Evolutionary conservation across 2,888 invertebrate species (phyloP).

Genomic region (Notodromas monacha): DNA sequence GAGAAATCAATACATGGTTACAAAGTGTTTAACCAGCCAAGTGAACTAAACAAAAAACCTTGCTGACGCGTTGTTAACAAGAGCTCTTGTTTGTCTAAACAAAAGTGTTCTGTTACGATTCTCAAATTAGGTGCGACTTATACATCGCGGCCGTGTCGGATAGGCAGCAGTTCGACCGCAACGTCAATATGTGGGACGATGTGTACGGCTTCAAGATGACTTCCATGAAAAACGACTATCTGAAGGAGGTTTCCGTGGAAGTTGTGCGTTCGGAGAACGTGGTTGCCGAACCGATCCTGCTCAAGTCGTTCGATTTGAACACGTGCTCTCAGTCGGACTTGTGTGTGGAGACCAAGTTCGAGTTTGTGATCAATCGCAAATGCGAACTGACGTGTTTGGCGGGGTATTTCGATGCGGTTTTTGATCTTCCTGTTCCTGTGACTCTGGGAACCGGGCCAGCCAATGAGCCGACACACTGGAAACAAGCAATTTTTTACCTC

Average conservation of each 20-base stretch:
- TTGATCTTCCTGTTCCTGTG: constrained; percentile 31
- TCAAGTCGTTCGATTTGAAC: constrained; percentile 35
- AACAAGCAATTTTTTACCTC: constrained; percentile 62
- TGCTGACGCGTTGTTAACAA: too few species aligned
- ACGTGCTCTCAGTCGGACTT: constrained; percentile 30
- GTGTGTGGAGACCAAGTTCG: constrained; percentile 16
- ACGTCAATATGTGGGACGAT: constrained; percentile 59
- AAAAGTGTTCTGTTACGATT: too few species aligned
- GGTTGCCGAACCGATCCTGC: constrained; percentile 27
- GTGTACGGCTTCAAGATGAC: constrained; percentile 83
- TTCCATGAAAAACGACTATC: constrained; percentile 48
- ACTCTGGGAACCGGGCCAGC: constrained; percentile 45
- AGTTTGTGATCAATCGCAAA: constrained; percentile 19
- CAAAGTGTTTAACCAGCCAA: too few species aligned
- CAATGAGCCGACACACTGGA: constrained; percentile 54
- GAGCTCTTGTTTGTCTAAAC: too few species aligned
- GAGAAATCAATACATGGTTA: too few species aligned
- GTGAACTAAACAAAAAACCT: too few species aligned
- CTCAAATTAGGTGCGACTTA: too few species aligned
- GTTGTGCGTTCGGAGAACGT: constrained; percentile 28
- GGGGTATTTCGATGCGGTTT: constrained; percentile 64
- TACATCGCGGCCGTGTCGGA: neutral
- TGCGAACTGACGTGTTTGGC: constrained; percentile 42
- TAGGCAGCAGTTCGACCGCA: too few species aligned
- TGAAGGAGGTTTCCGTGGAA: constrained; percentile 39